These are phyloP conservation scores for Ochropacha duplaris DNA, from an alignment of 2,888 invertebrate genomes.

Conservation along the genomic window DNA sequence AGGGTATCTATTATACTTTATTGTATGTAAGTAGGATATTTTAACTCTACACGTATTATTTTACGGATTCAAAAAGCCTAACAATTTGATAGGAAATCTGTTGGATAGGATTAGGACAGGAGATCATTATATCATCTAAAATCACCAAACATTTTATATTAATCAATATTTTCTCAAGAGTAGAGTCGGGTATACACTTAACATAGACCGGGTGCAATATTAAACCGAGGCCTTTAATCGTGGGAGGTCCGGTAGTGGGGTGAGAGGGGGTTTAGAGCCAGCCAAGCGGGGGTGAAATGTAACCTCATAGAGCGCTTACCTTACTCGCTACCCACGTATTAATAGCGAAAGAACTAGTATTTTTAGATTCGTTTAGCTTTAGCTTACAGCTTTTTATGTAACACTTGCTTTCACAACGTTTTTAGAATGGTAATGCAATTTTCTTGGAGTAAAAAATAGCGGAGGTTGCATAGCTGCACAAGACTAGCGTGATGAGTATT, in stretches of 20 bases:
- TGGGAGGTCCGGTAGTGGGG: conserved; percentile 8
- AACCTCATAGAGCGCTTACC: conserved; percentile 10
- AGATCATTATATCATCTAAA: too few species aligned
- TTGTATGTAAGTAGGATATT: too few species aligned
- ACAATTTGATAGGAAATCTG: too few species aligned
- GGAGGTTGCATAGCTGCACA: too few species aligned
- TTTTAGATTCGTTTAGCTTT: conserved; percentile 3
- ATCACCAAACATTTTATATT: too few species aligned
- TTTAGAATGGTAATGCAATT: neutral
- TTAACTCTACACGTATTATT: too few species aligned
- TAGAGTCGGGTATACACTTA: neutral
- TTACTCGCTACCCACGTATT: conserved; percentile 5
- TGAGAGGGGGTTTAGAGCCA: neutral
- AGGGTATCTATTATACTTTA: too few species aligned
- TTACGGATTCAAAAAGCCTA: too few species aligned
- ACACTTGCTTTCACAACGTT: neutral
- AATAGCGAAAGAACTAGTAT: neutral
- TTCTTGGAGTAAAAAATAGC: neutral
- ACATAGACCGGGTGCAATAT: conserved; percentile 13
- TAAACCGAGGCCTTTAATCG: conserved; percentile 17
- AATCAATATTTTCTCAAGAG: too few species aligned
- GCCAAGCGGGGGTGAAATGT: conserved; percentile 3
- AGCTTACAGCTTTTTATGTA: neutral
- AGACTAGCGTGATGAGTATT: too few species aligned
- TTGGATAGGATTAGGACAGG: too few species aligned